Evolutionary conservation across 2,113 vertebrate genomes (phyloP), one percentile per base, ranked within the genome.

Genomic region (Climacteris rufus): DNA sequence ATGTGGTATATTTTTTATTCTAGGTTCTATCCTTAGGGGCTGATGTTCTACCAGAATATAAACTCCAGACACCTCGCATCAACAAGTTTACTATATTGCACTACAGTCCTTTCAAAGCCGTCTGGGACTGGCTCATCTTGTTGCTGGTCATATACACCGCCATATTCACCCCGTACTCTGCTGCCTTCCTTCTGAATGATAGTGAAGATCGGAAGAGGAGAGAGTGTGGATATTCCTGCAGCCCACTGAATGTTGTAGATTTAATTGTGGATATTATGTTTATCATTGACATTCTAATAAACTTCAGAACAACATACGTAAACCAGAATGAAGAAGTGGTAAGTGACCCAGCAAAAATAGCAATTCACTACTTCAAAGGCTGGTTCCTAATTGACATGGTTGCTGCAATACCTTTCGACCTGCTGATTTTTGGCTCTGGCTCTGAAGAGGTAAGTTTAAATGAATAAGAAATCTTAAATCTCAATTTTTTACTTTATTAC

Each of bases 361-460:
- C 99, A 77, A 99, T 99, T 97, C 99, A 99, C 98, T 99, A 99
- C 97, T 99, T 99, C 98, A 99, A 99, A 98, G 99, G 99, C 98
- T 99, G 99, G 99, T 99, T 99, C 98, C 99, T 99, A 96, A 99
- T 99, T 97, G 99, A 99, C 98, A 99, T 99, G 99, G 99, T 99
- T 89, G 99, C 99, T n/a, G 99, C 99, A 78, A 99, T 99, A 96
- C 99, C 99, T 72, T 99, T 99, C 96, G 99, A 99, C 98, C 99
- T 99, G 94, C 99, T 99, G 88, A 99, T 99, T 97, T 99, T 99
- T 97, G 99, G 99, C 97, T 99, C 99, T 84, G 99, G 99, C 95
- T 99, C 99, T 78, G 99, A 99, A 97, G 99, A 99, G 98, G 99
- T 99, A 98, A 98, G 99, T 95, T 56, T 83, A 87, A 84, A 79